Base-by-base conservation (phyloP, 2,797 vertebrate genomes). In the Aeoliscus strigatus region DNA sequence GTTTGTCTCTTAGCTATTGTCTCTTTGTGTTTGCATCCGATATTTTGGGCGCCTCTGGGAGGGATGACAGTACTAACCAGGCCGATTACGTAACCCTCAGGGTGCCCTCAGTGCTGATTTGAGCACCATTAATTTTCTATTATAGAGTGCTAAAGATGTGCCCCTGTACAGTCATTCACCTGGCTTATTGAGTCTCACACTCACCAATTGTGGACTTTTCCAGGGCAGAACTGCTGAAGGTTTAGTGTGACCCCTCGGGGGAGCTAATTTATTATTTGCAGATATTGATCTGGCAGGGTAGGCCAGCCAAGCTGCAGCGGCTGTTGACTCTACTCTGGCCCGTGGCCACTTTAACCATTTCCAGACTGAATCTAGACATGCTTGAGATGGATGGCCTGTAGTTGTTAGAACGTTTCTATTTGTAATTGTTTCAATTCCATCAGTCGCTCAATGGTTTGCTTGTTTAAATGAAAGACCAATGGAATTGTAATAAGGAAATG, bases 241-340 rank as follows among this genome's bases (percentile, higher is more conserved):
- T 90, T 92, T 90, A 91, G 87, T 85, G 86, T 72, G 85, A 82
- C 86, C 80, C 91, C 91, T 92, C 84, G 89, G 88, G 92, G 92
- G 92, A 94, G 87, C 89, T 93, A 90, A 94, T 97, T 96, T 96
- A 94, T 96, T 98, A 96, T 97, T 97, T 96, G 91, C 88, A 91
- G 93, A 90, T 97, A 98, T 96, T 90, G 93, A 97, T 97, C 93
- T 91, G 89, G 70, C 87, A 81, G 87, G 80, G 86, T 82, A 81
- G 85, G 87, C 85, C 87, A 90, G 89, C 86, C 84, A 81, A 90
- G 85, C 77, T 82, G 62, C 86, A 85, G 89, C 76, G 78, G 77
- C 80, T 89, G 86, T 90, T 85, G 88, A 88, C 86, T 91, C 89
- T 91, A 78, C 88, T 73, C 79, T 91, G 87, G 84, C 81, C 81